Percentiles rank a stretch among this genome's conserved stretches.
Conservation (phyloP, 2,888 invertebrate genomes). For the Sminthurides aquaticus region DNA sequence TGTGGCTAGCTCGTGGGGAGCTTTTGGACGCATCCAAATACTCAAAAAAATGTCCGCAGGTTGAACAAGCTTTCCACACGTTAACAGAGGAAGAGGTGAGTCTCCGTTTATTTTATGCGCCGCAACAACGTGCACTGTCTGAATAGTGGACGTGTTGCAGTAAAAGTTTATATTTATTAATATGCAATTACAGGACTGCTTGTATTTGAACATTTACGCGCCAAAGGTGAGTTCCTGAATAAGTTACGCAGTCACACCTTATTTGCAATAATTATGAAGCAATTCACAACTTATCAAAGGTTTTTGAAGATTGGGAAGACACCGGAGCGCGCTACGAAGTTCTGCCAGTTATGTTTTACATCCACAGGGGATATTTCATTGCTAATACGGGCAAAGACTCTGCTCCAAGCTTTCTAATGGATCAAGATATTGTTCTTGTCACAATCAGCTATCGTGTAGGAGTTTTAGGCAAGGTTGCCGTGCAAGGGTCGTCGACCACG, state of each 20-base stretch:
- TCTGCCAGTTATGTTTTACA: background rate
- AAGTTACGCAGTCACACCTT: background rate
- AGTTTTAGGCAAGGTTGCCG: background rate
- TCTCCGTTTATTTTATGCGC: no score
- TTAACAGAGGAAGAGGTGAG: conserved; percentile 8
- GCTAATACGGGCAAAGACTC: background rate
- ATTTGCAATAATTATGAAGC: background rate
- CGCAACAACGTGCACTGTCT: no score
- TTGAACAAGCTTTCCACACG: conserved; percentile 7
- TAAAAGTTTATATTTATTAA: background rate
- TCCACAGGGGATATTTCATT: background rate
- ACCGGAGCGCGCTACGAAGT: background rate
- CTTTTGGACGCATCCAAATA: conserved; percentile 1
- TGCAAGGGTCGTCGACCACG: no score
- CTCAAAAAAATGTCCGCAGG: conserved; percentile 10
- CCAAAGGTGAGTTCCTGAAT: conserved; percentile 12
- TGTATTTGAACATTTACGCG: conserved; percentile 15
- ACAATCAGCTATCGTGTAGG: background rate
- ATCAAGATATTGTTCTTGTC: background rate
- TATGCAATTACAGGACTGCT: conserved; percentile 10
- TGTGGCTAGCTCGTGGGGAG: conserved; percentile 6
- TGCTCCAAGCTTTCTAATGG: background rate
- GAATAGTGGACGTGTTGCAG: no score
- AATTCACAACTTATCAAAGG: no score
- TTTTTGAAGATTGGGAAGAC: background rate